phyloP scores from a whole-genome alignment of 1,140 invertebrate species.

The Gerris buenoi region DNA sequence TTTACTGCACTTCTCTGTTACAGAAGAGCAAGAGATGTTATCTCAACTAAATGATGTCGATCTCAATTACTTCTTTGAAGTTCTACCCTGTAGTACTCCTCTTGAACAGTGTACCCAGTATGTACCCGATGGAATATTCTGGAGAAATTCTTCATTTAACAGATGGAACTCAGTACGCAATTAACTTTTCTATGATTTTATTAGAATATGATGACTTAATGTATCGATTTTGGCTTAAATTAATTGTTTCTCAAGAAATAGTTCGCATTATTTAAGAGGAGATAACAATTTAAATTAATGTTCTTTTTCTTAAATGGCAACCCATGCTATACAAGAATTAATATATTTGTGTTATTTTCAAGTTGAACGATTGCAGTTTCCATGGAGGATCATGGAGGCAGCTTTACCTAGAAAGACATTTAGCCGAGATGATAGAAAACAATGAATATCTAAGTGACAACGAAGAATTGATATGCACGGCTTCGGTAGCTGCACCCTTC shows the following conservation, averaged over 20 bases:
- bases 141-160: background rate
- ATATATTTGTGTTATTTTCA: no score
- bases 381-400: background rate
- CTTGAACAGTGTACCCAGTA: background rate
- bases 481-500: background rate
- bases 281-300: no score
- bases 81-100: background rate
- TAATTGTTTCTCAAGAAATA: no score
- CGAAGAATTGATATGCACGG: background rate
- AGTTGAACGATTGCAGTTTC: background rate
- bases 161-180: background rate
- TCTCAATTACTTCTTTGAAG: background rate
- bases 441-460: background rate
- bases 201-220: no score
- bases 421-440: background rate
- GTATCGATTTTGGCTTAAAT: no score
- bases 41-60: background rate
- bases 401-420: background rate
- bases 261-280: no score
- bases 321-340: no score
- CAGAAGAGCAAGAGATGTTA: background rate
- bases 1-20: background rate
- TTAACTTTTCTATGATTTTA: no score
- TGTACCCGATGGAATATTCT: background rate
- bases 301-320: no score